Evolutionary conservation across 1,140 invertebrate species (phyloP).

Genomic region (Eupristina koningsbergeri): DNA sequence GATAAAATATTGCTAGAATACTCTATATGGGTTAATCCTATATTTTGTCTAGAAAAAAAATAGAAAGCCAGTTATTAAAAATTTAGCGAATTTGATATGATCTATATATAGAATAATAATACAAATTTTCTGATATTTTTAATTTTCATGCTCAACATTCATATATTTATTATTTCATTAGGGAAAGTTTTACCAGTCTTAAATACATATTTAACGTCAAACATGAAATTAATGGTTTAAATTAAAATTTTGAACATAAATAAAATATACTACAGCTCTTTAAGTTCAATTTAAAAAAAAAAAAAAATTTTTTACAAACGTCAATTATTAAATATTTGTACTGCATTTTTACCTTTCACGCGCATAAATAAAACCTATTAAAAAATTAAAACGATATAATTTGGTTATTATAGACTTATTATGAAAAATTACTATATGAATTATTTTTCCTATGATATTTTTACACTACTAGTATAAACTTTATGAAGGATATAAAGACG

Average conservation of each 20-base stretch:
- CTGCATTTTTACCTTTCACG: too few species aligned
- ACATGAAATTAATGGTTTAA: conserved; percentile 6
- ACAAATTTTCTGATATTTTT: too few species aligned
- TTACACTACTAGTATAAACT: too few species aligned
- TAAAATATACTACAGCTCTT: not conserved
- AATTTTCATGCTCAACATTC: not conserved
- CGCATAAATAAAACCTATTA: too few species aligned
- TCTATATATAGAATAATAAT: not conserved
- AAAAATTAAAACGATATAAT: too few species aligned
- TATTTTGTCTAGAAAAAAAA: not conserved
- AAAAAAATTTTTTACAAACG: not conserved
- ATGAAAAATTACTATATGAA: too few species aligned
- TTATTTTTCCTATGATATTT: too few species aligned
- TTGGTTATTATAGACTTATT: too few species aligned
- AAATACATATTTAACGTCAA: not conserved
- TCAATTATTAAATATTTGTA: too few species aligned
- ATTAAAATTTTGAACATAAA: conserved; percentile 7
- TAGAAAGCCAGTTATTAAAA: conserved; percentile 25
- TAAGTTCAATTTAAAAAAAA: not conserved
- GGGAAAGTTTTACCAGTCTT: not conserved
- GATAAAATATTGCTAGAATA: not conserved
- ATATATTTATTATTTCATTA: not conserved
- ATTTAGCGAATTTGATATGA: not conserved
- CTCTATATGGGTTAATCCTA: not conserved
- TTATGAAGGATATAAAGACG: too few species aligned